Base-by-base conservation (phyloP, 2,797 vertebrate species). In the Acanthornis magna region DNA sequence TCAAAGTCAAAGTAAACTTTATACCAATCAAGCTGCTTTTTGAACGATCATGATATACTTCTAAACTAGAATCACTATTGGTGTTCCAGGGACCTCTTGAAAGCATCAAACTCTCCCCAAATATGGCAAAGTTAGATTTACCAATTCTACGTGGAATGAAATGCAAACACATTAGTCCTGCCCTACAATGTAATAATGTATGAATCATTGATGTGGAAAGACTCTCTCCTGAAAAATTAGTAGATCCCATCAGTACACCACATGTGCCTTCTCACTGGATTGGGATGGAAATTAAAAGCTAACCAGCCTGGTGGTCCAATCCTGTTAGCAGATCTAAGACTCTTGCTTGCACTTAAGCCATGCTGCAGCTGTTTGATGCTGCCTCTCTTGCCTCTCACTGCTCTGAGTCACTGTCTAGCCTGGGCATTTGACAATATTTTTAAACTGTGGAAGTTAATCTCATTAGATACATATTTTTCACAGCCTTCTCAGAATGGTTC, bases 1-100 rank as follows among this genome's bases (percentile, higher is more conserved):
- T 89, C 72, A 94, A 94, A 47, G 61, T 83, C 50, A 85, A 75
- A 84, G 16, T 53, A 89, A 78, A 72, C 5, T 66, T 89, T 65
- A 45, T 27, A 65, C 4, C 5, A 58, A 7, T 29, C 26, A 71
- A 9, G 55, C 10, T 54, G 25, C 2, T 68, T 81, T 86, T 73
- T 54, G 16, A 43, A 48, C 26, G 74, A 50, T 9, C 61, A 10
- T 26, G 9, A 68, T 15, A 17, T 30, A 61, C 27, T 87, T 77
- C 55, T 80, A 13, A 83, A 71, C 17, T 43, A 45, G 22, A 89
- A 48, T 50, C 18, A 43, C 23, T 40, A 5, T 4, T 57, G 11
- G 2, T 55, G 26, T 30, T 71, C 38, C 25, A 38, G 18, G 66
- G 29, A 67, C 13, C 19, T 40, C 25, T 26, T 71, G 13, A 73